These are phyloP conservation scores for Poecilobothrus nobilitatus DNA, from an alignment of 2,888 invertebrate species.

Conservation along the genomic window DNA sequence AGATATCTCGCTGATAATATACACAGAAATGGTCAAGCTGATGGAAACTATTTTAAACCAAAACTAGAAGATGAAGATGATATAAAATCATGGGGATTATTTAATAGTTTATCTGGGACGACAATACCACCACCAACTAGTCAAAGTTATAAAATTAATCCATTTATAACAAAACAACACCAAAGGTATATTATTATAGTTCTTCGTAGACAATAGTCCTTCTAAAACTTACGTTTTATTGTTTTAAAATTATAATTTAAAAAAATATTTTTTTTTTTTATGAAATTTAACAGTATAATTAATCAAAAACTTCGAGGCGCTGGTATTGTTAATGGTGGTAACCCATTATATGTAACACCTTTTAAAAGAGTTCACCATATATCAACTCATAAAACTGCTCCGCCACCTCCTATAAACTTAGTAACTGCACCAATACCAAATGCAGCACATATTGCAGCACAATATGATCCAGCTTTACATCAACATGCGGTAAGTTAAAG, in stretches of 20 bases:
- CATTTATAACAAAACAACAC: constrained; percentile 34
- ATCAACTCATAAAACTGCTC: constrained; percentile 15
- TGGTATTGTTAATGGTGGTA: neutral
- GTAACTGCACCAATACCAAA: constrained; percentile 9
- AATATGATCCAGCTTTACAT: constrained; percentile 37
- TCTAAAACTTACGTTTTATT: constrained; percentile 10
- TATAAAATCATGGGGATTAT: constrained; percentile 56
- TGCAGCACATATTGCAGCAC: constrained; percentile 38
- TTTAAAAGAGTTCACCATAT: constrained; percentile 10
- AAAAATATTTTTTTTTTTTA: neutral
- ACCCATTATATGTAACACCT: constrained; percentile 13
- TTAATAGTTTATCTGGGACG: constrained; percentile 24
- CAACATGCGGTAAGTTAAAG: constrained; percentile 25
- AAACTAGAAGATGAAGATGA: constrained; percentile 50
- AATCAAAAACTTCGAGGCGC: constrained; percentile 13
- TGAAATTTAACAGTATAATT: constrained; percentile 9
- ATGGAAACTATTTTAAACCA: constrained; percentile 45
- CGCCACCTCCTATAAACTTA: constrained; percentile 14
- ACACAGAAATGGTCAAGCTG: constrained; percentile 51
- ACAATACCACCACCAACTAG: constrained; percentile 2
- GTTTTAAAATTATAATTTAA: neutral
- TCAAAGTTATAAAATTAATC: constrained; percentile 41
- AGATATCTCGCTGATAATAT: constrained; percentile 38
- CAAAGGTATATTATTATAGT: too few species aligned
- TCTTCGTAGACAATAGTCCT: too few species aligned